phyloP scores from a whole-genome alignment of 1,140 invertebrate species.

The Notospermus geniculatus region DNA sequence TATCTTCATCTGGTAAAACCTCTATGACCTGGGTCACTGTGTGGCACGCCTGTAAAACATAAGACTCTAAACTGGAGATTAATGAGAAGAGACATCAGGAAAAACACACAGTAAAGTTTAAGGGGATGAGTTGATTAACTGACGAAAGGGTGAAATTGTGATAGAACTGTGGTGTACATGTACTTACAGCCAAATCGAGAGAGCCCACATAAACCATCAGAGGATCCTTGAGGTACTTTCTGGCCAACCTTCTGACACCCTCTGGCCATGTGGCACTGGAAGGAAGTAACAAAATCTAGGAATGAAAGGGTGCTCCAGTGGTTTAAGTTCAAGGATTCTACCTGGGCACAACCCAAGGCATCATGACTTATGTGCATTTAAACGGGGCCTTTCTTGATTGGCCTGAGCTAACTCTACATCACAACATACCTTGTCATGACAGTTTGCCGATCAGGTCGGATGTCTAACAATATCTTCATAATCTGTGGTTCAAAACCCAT shows the following conservation, averaged over 20 bases:
- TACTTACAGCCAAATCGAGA: constrained; percentile 66
- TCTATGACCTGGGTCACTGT: constrained; percentile 75
- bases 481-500: constrained; percentile 89
- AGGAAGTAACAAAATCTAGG: constrained; percentile 11
- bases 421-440: constrained; percentile 73
- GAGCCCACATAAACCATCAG: constrained; percentile 85
- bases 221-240: constrained; percentile 82
- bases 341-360: too few species aligned
- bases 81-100: background rate
- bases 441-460: constrained; percentile 72
- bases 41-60: constrained; percentile 68
- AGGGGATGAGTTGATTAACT: background rate
- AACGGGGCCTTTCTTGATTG: too few species aligned
- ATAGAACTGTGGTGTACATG: background rate
- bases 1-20: constrained; percentile 73
- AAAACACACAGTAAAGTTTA: background rate
- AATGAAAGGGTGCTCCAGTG: too few species aligned
- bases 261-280: constrained; percentile 83
- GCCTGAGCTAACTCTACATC: too few species aligned
- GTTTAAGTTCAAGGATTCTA: too few species aligned
- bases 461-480: constrained; percentile 73
- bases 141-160: background rate
- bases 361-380: too few species aligned
- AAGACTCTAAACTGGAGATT: background rate
- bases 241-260: constrained; percentile 76